These are phyloP conservation scores for Drosophila fuyamai DNA, from an alignment of 1,140 invertebrate genomes.

Conservation along the genomic window DNA sequence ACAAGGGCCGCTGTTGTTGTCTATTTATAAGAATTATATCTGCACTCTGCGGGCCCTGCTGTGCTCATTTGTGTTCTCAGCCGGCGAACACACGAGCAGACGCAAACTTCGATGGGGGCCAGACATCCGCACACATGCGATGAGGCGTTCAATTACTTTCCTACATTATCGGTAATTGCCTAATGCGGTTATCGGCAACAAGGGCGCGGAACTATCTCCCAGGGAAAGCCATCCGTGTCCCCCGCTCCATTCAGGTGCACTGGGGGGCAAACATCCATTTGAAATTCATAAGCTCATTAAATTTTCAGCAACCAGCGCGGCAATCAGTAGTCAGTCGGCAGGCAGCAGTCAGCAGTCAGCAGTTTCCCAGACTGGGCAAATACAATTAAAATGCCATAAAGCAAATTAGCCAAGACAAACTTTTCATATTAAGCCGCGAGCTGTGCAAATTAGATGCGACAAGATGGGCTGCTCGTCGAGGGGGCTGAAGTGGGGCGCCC, in stretches of 20 bases:
- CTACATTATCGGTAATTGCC: constrained; percentile 78
- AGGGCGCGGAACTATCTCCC: constrained; percentile 33
- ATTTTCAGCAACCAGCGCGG: constrained; percentile 64
- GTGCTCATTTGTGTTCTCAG: constrained; percentile 61
- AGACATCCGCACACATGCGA: constrained; percentile 41
- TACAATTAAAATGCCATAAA: constrained; percentile 84
- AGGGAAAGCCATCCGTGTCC: not conserved
- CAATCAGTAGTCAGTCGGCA: constrained; percentile 50
- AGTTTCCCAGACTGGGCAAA: constrained; percentile 67
- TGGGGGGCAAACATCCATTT: constrained; percentile 47
- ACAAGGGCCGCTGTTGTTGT: constrained; percentile 77
- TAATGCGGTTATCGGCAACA: constrained; percentile 58
- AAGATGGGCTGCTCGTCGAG: constrained; percentile 38
- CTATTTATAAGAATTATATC: constrained; percentile 83
- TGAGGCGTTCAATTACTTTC: constrained; percentile 69
- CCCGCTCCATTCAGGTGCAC: constrained; percentile 45
- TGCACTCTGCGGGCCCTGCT: constrained; percentile 64
- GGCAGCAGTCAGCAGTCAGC: constrained; percentile 14
- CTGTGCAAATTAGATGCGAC: constrained; percentile 72
- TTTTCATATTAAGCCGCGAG: constrained; percentile 78
- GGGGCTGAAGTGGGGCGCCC: not conserved
- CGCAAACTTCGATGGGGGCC: constrained; percentile 1
- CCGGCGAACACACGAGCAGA: constrained; percentile 12
- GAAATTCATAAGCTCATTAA: constrained; percentile 81
- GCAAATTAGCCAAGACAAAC: constrained; percentile 82